phyloP scores from a whole-genome alignment of 2,113 vertebrate species.

The Mobula hypostoma region DNA sequence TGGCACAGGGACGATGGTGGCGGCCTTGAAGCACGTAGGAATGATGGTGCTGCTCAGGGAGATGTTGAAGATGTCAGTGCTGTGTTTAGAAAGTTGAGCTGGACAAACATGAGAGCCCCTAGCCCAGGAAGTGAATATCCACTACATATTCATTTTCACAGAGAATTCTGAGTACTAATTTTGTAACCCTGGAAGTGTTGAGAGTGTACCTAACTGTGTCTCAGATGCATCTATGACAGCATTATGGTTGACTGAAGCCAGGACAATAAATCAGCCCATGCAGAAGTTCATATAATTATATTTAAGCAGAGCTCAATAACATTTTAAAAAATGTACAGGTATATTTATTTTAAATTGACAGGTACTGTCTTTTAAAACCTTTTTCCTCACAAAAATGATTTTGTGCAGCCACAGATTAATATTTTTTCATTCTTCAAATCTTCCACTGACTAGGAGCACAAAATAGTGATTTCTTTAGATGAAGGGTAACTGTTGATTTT shows the following conservation, averaged over 20 bases:
- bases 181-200: not conserved
- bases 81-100: too few relatives aligned
- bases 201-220: not conserved
- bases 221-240: not conserved
- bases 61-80: too few relatives aligned
- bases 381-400: not conserved
- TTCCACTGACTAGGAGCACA: not conserved
- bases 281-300: not conserved
- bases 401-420: not conserved
- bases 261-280: not conserved
- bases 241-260: not conserved
- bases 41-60: too few relatives aligned
- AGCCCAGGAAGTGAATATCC: too few relatives aligned
- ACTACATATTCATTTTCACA: not conserved
- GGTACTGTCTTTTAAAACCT: not conserved
- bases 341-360: too few relatives aligned
- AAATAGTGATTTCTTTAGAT: not conserved
- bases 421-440: not conserved
- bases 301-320: not conserved
- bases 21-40: too few relatives aligned
- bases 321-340: too few relatives aligned
- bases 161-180: not conserved
- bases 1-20: too few relatives aligned
- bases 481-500: not conserved
- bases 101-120: too few relatives aligned